A percentile compares a stretch with the other conserved stretches of the same genome.
Conservation (phyloP, 2,888 invertebrate species). For the Drosophila nigritarsus region DNA sequence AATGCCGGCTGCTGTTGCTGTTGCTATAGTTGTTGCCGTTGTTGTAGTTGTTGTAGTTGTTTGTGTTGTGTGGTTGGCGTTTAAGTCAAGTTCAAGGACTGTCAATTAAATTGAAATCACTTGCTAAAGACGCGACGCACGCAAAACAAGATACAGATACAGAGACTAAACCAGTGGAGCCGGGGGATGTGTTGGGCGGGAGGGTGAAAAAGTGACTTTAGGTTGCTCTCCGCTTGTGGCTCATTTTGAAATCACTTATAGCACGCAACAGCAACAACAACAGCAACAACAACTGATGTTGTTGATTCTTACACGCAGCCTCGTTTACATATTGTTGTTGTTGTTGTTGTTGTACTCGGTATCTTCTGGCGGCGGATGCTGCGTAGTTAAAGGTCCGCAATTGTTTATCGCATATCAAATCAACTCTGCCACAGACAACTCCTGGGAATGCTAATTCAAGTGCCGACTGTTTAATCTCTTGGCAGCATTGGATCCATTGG, state of each 20-base stretch:
- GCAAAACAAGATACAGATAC: constrained; percentile 65
- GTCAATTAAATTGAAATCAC: constrained; percentile 83
- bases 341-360: constrained; percentile 21
- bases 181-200: constrained; percentile 6
- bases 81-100: constrained; percentile 83
- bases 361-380: constrained; percentile 54
- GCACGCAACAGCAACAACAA: constrained; percentile 34
- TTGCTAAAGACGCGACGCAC: constrained; percentile 66
- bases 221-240: constrained; percentile 42
- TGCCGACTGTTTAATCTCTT: background rate
- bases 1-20: constrained; percentile 45
- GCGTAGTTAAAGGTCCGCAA: constrained; percentile 71
- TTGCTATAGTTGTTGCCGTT: constrained; percentile 19
- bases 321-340: constrained; percentile 43
- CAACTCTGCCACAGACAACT: background rate
- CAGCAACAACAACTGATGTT: background rate
- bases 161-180: constrained; percentile 5
- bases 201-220: constrained; percentile 19
- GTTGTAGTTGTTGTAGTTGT: constrained; percentile 48
- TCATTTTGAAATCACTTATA: constrained; percentile 63
- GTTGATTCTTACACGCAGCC: constrained; percentile 55
- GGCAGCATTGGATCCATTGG: background rate
- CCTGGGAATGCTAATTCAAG: constrained; percentile 5
- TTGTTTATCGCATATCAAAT: constrained; percentile 33
- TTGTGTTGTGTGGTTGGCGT: constrained; percentile 69